These are phyloP conservation scores for Drosophila chauvacae DNA, from an alignment of 1,140 invertebrate species.

Conservation along the genomic window DNA sequence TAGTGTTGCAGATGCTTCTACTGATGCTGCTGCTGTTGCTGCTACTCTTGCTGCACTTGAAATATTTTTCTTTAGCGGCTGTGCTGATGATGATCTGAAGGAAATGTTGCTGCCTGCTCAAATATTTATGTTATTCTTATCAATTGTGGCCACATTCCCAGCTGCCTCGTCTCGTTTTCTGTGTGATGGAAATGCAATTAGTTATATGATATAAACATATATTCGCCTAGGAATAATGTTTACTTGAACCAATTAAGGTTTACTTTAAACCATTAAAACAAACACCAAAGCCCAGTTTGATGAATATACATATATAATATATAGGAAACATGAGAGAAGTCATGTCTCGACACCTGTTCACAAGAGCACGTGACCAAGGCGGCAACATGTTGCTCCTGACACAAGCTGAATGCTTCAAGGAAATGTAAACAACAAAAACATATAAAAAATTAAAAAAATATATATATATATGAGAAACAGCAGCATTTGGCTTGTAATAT, in stretches of 20 bases:
- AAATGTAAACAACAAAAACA: not conserved
- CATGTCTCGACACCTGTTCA: not conserved
- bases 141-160: slow-evolving; percentile 35
- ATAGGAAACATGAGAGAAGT: too few species aligned
- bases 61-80: slow-evolving; percentile 34
- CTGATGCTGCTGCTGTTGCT: slow-evolving; percentile 10
- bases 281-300: not conserved
- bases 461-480: not conserved
- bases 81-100: slow-evolving; percentile 10
- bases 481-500: slow-evolving; percentile 48
- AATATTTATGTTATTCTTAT: slow-evolving; percentile 48
- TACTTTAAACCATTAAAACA: not conserved
- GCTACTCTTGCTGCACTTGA: slow-evolving; percentile 38
- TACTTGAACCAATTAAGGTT: not conserved
- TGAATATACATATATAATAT: not conserved
- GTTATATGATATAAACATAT: slow-evolving; percentile 25
- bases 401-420: not conserved
- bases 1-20: slow-evolving; percentile 22
- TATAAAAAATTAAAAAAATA: not conserved
- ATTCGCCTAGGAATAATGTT: slow-evolving; percentile 23
- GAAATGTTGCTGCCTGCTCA: slow-evolving; percentile 12
- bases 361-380: slow-evolving; percentile 59
- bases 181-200: slow-evolving; percentile 29
- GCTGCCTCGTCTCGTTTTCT: slow-evolving; percentile 20
- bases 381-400: slow-evolving; percentile 27